phyloP scores from a whole-genome alignment of 2,113 vertebrate genomes.

The Sterrhoptilus dennistouni region DNA sequence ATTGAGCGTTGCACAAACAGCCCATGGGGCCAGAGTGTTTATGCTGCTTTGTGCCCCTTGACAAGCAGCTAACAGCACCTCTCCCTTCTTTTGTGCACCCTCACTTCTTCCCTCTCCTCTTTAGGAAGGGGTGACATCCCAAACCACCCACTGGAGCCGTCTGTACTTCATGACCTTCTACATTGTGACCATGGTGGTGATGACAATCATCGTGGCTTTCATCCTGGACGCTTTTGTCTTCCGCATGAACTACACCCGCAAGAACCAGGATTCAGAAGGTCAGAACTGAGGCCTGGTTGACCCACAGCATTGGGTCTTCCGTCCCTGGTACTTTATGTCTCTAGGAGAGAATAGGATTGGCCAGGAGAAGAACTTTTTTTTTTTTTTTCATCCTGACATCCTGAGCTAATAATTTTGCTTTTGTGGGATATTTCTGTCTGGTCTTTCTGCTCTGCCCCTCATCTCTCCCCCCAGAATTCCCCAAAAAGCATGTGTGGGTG shows the following conservation, averaged over 20 bases:
- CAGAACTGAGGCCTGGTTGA: neutral
- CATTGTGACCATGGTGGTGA: conserved; percentile 98
- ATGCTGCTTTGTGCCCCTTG: neutral
- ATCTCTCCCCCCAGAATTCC: neutral
- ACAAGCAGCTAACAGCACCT: neutral
- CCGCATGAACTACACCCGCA: conserved; percentile 97
- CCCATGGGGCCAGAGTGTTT: neutral
- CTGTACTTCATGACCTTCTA: conserved; percentile 99
- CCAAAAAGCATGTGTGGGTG: neutral
- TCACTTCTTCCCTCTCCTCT: neutral
- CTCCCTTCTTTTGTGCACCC: neutral
- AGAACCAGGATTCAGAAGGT: conserved; percentile 89
- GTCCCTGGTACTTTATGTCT: neutral
- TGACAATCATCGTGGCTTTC: conserved; percentile 98
- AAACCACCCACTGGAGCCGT: conserved; percentile 95
- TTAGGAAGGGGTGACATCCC: conserved; percentile 95
- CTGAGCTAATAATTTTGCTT: neutral
- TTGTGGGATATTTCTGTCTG: neutral
- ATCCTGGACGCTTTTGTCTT: conserved; percentile 98
- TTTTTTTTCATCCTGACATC: neutral
- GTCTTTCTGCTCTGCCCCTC: neutral
- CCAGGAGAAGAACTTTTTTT: neutral
- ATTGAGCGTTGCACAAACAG: neutral
- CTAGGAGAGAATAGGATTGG: neutral
- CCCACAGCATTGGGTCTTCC: fast-evolving